phyloP scores from a whole-genome alignment of 2,113 vertebrate genomes.

The Oxygymnocypris stewartii region DNA sequence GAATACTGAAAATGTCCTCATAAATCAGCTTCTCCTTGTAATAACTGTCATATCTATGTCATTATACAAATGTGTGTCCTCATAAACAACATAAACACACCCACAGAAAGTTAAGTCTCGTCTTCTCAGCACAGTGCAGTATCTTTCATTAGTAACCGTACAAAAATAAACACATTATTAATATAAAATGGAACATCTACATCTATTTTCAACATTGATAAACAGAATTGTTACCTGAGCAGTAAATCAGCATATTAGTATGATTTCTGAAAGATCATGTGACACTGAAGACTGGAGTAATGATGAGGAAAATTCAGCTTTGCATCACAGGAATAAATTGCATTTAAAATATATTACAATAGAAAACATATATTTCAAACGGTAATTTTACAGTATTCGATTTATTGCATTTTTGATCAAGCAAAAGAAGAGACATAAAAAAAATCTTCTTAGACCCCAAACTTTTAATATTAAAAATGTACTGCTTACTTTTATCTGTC shows the following conservation, averaged over 20 bases:
- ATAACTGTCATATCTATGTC: too few species aligned
- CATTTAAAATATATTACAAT: not conserved
- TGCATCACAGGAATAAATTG: not conserved
- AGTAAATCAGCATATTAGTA: not conserved
- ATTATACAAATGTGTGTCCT: too few species aligned
- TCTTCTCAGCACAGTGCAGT: not conserved
- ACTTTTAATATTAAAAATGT: too few species aligned
- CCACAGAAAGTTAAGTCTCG: not conserved
- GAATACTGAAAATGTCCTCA: too few species aligned
- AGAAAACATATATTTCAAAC: not conserved
- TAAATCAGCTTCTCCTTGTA: too few species aligned
- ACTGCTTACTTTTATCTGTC: not conserved
- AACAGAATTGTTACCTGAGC: not conserved
- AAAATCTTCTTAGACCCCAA: too few species aligned
- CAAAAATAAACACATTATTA: not conserved
- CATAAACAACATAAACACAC: not conserved
- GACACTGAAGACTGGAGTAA: too few species aligned
- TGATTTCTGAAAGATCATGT: not conserved
- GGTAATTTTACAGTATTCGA: not conserved
- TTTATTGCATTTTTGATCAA: not conserved
- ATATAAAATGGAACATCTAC: not conserved
- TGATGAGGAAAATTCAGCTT: not conserved
- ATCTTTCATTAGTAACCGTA: not conserved
- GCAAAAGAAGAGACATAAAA: not conserved
- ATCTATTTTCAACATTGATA: not conserved